Base-by-base conservation (phyloP, 2,888 invertebrate genomes). In the Rhimphoctona megacephalus region DNA sequence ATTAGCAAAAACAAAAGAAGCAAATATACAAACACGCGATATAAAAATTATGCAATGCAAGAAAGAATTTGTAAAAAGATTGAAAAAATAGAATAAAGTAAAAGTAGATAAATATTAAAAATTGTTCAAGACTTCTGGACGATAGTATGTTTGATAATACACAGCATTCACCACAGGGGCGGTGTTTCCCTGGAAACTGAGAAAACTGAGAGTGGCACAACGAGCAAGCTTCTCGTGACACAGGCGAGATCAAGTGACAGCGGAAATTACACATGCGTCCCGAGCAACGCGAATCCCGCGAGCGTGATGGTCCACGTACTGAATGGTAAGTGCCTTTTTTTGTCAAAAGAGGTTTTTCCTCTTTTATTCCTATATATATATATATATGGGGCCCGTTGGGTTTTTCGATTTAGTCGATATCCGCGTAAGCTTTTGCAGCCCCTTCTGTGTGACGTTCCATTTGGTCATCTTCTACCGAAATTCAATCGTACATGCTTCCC, bases 191-290 rank as follows among this genome's bases (percentile, higher is more conserved):
- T 98, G 89, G 97, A 98, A 94, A 98, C 98, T 33, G 98, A 98
- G 94, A 97, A 97, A 93, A 97, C 97, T 76, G 96, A 96, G 90
- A 96, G 97, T 80, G 97, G 98, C 86, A 98, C 98, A 83, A 98
- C 98, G 90, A 97, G 98, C 93, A 96, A 96, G 90, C 96, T 98
- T 89, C 96, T 98, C 91, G 97, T 98, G 92, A 97, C 98, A 82
- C 97, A 98, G 92, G 98, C 98, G 66, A 96, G 97, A 90, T 96
- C 98, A 61, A 95, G 97, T 81, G 98, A 98, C 95, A 97, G 97
- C 69, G 98, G 98, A 91, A 98, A 98, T 95, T 98, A 98, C 94
- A 98, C 98, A 85, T 98, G 98, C 94, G 97, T 97, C 90, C 98
- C 98, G 82, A 97, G 97, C 93, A 97, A 94, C 91, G 94, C 94